These are phyloP conservation scores for Microhierax caerulescens DNA, from an alignment of 2,797 vertebrate species.

Conservation along the genomic window DNA sequence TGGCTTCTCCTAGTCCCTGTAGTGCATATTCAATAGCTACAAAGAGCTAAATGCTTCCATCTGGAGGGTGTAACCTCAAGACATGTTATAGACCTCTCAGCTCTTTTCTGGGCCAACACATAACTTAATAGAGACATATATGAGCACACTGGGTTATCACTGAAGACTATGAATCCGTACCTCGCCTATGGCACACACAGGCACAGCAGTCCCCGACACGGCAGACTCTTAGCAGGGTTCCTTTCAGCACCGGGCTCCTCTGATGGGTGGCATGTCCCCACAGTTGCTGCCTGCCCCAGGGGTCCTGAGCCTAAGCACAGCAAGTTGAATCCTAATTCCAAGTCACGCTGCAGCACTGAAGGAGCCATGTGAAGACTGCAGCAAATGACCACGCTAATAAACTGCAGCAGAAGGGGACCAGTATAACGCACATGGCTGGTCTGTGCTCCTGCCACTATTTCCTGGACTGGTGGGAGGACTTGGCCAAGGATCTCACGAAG, in stretches of 20 bases:
- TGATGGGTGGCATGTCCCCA: neutral
- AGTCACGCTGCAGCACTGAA: neutral
- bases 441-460: neutral
- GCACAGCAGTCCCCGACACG: neutral
- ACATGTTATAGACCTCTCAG: neutral
- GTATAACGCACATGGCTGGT: neutral
- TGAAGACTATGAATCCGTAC: neutral
- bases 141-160: neutral
- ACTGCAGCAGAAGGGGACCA: neutral
- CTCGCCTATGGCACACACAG: neutral
- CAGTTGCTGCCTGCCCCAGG: neutral
- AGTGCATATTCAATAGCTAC: neutral
- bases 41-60: constrained; percentile 34
- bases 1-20: neutral
- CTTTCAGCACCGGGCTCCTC: neutral
- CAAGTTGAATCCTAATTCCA: neutral
- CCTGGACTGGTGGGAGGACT: neutral
- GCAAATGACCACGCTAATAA: neutral
- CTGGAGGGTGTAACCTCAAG: constrained; percentile 22
- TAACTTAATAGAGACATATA: neutral
- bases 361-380: accelerated
- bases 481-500: neutral
- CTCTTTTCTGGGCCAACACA: neutral
- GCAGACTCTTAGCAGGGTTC: neutral
- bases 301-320: neutral